Evolutionary conservation across 1,140 invertebrate species (phyloP), one percentile per base, ranked within the genome.

Genomic region (Bombyx mori): DNA sequence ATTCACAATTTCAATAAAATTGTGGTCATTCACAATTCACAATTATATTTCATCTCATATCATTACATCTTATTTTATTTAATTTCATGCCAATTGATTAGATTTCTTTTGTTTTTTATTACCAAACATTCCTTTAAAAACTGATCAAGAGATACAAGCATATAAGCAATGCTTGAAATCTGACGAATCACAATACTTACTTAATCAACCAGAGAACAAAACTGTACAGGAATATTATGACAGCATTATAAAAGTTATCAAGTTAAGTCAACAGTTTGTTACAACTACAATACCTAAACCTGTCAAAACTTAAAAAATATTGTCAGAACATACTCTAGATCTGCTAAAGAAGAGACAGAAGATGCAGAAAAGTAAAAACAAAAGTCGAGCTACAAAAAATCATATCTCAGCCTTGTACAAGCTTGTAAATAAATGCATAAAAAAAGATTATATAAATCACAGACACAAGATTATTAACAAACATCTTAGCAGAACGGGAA

Each of bases 341-440:
- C 7, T 50, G 6, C 12, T 50, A 18, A 50, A 50, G 9, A 50
- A 9, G 9, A 50, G 48, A 50, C 48, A 18, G 9, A 26, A 50
- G 8, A 6, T 50, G 12, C 12, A 50, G 3, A 50, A 50, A 50
- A 18, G 7, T 18, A 18, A 8, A 50, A 50, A 50, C 9, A 50
- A 50, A 50, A 50, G 5, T 9, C 18, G 48, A 50, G 12, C 48
- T 7, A 50, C 48, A 18, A 50, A 18, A 18, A 50, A 50, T 9
- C 5, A 50, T 2, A 50, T 50, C 9, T 48, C 47, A 10, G 5
- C 47, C 5, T 18, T 48, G 5, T 48, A 48, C 47, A 48, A 48
- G 47, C 47, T 48, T 48, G 47, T 48, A 5, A 48, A 48, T 10
- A 48, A 48, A 48, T 48, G 9, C 9, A 48, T 48, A 48, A 48